Conservation (phyloP, 2,888 invertebrate species). For the Aphelenchoides bicaudatus region DNA sequence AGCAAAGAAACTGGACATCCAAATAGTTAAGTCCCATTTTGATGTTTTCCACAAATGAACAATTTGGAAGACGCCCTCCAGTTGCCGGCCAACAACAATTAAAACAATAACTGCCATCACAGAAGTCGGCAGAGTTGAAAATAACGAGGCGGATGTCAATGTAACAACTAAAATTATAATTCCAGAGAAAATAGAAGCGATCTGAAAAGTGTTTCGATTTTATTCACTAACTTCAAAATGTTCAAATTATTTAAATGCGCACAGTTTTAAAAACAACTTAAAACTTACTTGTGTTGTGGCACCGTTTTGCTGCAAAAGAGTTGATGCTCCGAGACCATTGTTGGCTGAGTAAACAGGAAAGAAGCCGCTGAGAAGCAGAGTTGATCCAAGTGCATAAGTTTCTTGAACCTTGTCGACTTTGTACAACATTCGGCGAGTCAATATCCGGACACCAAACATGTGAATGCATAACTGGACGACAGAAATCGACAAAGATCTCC, state of each 20-base stretch:
- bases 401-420: constrained; percentile 50
- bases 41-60: constrained; percentile 73
- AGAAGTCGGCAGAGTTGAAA: too few relatives aligned
- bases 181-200: too few relatives aligned
- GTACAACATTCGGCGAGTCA: constrained; percentile 34
- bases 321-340: constrained; percentile 70
- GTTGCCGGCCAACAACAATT: constrained; percentile 8
- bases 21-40: constrained; percentile 74
- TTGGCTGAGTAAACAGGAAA: constrained; percentile 64
- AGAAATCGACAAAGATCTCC: constrained; percentile 62
- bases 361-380: constrained; percentile 69
- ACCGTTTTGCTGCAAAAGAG: not conserved
- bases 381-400: constrained; percentile 59
- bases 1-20: constrained; percentile 74
- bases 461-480: constrained; percentile 64
- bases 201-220: too few relatives aligned
- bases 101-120: constrained; percentile 14
- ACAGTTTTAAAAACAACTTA: too few relatives aligned
- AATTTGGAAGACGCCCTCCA: constrained; percentile 59
- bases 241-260: too few relatives aligned
- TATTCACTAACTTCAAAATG: too few relatives aligned
- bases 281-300: constrained; percentile 3
- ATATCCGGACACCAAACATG: constrained; percentile 64
- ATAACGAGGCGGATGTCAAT: too few relatives aligned
- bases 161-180: too few relatives aligned